phyloP scores from a whole-genome alignment of 1,140 invertebrate species.

The Psix sp. region DNA sequence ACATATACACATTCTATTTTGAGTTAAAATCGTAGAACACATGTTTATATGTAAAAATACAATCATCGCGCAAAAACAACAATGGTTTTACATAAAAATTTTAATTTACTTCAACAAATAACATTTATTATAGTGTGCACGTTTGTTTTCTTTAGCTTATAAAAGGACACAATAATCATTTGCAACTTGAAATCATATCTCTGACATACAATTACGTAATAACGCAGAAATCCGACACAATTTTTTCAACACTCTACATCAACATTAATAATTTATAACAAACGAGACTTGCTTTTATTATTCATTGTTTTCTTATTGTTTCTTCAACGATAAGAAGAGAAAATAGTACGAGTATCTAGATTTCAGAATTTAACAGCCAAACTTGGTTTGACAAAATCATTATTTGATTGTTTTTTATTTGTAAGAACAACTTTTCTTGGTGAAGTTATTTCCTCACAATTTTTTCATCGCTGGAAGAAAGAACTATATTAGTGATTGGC shows the following conservation, averaged over 20 bases:
- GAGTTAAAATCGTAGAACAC: too few species aligned
- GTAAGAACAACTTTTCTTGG: not conserved
- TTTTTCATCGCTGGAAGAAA: slow-evolving; percentile 64
- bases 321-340: not conserved
- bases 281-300: too few species aligned
- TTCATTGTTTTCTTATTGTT: not conserved
- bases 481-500: slow-evolving; percentile 65
- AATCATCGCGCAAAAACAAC: slow-evolving; percentile 15
- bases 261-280: too few species aligned
- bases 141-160: slow-evolving; percentile 3
- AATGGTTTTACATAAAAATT: slow-evolving; percentile 26
- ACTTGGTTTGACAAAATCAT: too few species aligned
- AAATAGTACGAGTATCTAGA: too few species aligned
- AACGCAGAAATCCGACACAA: too few species aligned
- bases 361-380: too few species aligned
- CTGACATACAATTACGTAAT: slow-evolving; percentile 11
- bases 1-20: too few species aligned
- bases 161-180: slow-evolving; percentile 15
- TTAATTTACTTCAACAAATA: slow-evolving; percentile 24
- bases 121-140: slow-evolving; percentile 6
- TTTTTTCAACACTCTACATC: too few species aligned
- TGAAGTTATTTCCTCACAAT: slow-evolving; percentile 43
- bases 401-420: too few species aligned
- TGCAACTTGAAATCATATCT: slow-evolving; percentile 20
- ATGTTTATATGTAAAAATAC: slow-evolving; percentile 6